phyloP scores from a whole-genome alignment of 2,113 vertebrate genomes.

The Vimba vimba region DNA sequence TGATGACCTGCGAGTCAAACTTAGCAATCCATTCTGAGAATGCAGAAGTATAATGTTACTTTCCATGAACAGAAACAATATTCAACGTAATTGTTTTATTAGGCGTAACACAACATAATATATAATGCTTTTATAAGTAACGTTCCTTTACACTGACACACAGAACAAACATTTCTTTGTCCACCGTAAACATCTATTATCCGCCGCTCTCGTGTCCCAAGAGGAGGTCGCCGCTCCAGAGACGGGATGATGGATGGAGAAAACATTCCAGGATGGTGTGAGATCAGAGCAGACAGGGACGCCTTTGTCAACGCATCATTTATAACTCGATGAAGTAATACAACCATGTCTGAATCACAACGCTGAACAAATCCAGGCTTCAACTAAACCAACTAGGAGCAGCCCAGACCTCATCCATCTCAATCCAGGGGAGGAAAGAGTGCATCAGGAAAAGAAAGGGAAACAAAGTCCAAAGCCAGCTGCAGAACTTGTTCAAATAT shows the following conservation, averaged over 20 bases:
- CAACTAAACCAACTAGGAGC: neutral
- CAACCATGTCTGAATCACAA: constrained; percentile 9
- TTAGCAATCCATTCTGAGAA: neutral
- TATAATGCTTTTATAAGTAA: neutral
- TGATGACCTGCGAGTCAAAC: neutral
- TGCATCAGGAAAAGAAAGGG: neutral
- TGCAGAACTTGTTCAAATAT: constrained; percentile 23
- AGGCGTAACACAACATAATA: neutral
- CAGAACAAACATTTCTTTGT: constrained; percentile 10
- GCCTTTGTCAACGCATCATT: constrained; percentile 45
- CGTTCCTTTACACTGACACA: neutral
- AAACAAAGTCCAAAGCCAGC: neutral
- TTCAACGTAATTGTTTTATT: too few relatives aligned
- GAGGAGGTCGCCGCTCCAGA: constrained; percentile 10
- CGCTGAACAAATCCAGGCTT: neutral
- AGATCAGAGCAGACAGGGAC: constrained; percentile 45
- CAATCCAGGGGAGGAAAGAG: neutral
- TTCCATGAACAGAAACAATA: neutral
- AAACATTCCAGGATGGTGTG: constrained; percentile 35
- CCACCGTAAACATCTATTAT: neutral
- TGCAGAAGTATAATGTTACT: neutral
- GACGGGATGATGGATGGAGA: constrained; percentile 27
- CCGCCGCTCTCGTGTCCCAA: constrained; percentile 2
- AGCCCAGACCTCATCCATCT: constrained; percentile 13
- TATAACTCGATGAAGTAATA: constrained; percentile 41